Evolutionary conservation across 2,888 invertebrate species (phyloP).

Genomic region (Xiphydria camelus): DNA sequence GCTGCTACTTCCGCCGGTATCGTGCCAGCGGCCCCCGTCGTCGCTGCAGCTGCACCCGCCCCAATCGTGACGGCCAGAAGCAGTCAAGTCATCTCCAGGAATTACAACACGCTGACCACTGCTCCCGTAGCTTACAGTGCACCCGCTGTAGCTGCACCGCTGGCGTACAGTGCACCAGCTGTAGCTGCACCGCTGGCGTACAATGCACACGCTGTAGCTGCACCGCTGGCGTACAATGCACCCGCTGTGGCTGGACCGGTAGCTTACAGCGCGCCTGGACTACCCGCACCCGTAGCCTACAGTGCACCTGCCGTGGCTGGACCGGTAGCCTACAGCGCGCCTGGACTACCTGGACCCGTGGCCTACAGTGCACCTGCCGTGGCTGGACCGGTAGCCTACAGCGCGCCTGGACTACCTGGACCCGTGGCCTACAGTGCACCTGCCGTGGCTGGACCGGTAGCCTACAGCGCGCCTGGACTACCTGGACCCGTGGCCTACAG

Average conservation of each 20-base stretch:
- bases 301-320: slow-evolving; percentile 44
- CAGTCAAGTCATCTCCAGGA: slow-evolving; percentile 67
- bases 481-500: background rate
- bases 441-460: background rate
- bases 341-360: slow-evolving; percentile 21
- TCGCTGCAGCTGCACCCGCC: slow-evolving; percentile 46
- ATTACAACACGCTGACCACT: slow-evolving; percentile 65
- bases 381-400: background rate
- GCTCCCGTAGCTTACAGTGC: slow-evolving; percentile 41
- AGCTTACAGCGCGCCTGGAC: slow-evolving; percentile 19
- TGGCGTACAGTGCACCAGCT: slow-evolving; percentile 20
- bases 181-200: slow-evolving; percentile 17
- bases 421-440: slow-evolving; percentile 24
- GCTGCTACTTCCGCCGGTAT: slow-evolving; percentile 52
- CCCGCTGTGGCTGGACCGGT: slow-evolving; percentile 5
- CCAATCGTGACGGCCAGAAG: slow-evolving; percentile 69
- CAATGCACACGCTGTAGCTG: slow-evolving; percentile 17
- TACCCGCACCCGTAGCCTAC: slow-evolving; percentile 43
- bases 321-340: slow-evolving; percentile 35
- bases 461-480: slow-evolving; percentile 18
- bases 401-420: slow-evolving; percentile 33
- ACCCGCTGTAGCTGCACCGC: slow-evolving; percentile 28
- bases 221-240: background rate
- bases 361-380: slow-evolving; percentile 26
- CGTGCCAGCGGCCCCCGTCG: slow-evolving; percentile 40